A percentile compares a stretch with the other conserved stretches of the same genome.
Conservation (phyloP, 2,888 invertebrate species). For the Phasia obesa region DNA sequence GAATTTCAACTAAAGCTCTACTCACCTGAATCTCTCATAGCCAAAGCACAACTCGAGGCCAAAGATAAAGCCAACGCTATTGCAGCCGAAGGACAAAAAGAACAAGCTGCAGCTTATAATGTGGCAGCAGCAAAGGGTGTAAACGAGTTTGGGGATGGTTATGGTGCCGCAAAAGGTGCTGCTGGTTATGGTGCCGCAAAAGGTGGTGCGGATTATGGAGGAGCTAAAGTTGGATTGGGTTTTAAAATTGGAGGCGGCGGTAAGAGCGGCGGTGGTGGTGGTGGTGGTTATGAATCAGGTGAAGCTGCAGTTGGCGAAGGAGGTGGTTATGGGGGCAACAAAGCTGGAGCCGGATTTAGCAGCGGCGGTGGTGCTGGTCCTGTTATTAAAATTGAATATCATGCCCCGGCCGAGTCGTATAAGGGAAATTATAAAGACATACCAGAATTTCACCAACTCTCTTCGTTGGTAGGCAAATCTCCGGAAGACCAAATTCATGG, state of each 20-base stretch:
- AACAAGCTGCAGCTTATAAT: conserved; percentile 41
- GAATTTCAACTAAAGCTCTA: conserved; percentile 63
- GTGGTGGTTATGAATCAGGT: conserved; percentile 9
- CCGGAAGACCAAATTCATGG: conserved; percentile 84
- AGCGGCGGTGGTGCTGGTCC: conserved; percentile 56
- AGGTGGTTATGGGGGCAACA: conserved; percentile 9
- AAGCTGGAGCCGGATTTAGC: not conserved
- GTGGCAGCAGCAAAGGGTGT: conserved; percentile 22
- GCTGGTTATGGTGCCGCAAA: not conserved
- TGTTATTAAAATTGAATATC: conserved; percentile 77
- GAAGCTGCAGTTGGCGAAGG: conserved; percentile 18
- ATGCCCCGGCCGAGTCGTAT: conserved; percentile 72
- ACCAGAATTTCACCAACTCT: conserved; percentile 81
- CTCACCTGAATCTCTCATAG: conserved; percentile 59
- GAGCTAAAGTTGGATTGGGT: not conserved
- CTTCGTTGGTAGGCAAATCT: conserved; percentile 83
- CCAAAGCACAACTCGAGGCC: conserved; percentile 63
- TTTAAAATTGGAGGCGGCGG: not conserved
- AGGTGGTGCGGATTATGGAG: conserved; percentile 11
- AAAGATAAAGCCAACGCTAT: conserved; percentile 56
- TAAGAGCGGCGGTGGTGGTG: not conserved
- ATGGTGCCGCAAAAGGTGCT: not conserved
- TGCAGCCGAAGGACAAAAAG: conserved; percentile 47
- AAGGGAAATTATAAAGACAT: conserved; percentile 78
- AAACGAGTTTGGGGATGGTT: not conserved